These are phyloP conservation scores for Therioaphis trifolii DNA, from an alignment of 2,888 invertebrate species.

Conservation along the genomic window DNA sequence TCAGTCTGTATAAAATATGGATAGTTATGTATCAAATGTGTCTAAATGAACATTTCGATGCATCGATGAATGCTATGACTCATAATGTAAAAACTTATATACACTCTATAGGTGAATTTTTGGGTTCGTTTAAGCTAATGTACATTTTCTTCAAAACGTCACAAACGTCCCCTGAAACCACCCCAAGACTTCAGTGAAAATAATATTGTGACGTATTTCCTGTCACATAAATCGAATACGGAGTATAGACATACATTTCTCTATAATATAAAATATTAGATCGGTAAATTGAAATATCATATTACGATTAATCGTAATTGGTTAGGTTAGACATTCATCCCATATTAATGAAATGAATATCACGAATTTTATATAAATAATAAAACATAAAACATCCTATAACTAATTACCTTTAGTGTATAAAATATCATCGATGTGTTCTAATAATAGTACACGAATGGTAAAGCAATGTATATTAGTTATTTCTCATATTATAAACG, in stretches of 20 bases:
- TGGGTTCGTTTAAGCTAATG: not conserved
- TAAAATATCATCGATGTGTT: too few relatives aligned
- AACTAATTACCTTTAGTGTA: too few relatives aligned
- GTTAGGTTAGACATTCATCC: too few relatives aligned
- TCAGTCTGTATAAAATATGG: conserved; percentile 26
- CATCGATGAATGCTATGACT: not conserved
- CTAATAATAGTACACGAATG: too few relatives aligned
- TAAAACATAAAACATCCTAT: too few relatives aligned
- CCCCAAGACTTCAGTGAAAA: not conserved
- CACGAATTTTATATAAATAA: too few relatives aligned
- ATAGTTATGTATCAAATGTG: conserved; percentile 4
- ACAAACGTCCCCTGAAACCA: not conserved
- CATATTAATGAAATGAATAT: too few relatives aligned
- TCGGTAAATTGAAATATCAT: too few relatives aligned
- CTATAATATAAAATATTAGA: too few relatives aligned
- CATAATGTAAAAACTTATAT: not conserved
- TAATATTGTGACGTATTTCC: conserved; percentile 17
- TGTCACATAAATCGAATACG: not conserved
- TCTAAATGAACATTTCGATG: not conserved
- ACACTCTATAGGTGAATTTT: not conserved
- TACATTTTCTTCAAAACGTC: not conserved
- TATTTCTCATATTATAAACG: too few relatives aligned
- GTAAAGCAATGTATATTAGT: too few relatives aligned
- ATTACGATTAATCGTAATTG: too few relatives aligned
- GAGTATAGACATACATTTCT: not conserved